Evolutionary conservation across 2,113 vertebrate genomes (phyloP).

Genomic region (Calyptommatus sinebrachiatus): DNA sequence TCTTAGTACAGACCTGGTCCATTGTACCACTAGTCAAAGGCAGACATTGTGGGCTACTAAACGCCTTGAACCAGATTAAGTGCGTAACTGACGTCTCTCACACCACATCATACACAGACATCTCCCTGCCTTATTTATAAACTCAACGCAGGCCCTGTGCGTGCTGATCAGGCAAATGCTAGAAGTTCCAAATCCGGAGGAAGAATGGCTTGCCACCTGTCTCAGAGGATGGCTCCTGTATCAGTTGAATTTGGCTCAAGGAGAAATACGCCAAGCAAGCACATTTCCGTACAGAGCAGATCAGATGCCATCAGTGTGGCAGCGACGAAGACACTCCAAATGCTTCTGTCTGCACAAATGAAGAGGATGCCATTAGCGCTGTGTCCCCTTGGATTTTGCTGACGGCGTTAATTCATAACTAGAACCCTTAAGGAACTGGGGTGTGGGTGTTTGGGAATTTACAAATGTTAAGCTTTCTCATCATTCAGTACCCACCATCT

Average conservation of each 20-base stretch:
- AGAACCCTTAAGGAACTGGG: constrained; percentile 15
- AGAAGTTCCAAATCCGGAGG: background rate
- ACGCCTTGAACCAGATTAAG: too few species aligned
- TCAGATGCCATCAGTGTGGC: constrained; percentile 7
- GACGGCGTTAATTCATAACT: background rate
- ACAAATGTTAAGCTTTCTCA: constrained; percentile 28
- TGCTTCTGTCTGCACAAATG: background rate
- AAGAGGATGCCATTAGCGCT: background rate
- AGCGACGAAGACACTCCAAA: background rate
- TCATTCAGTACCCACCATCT: constrained; percentile 50
- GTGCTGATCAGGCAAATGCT: background rate
- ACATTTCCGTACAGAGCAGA: constrained; percentile 18
- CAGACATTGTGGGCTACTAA: too few species aligned
- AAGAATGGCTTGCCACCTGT: background rate
- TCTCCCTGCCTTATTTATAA: background rate
- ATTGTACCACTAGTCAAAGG: too few species aligned
- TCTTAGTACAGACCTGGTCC: too few species aligned
- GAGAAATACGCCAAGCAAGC: constrained; percentile 10
- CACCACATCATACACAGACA: too few species aligned
- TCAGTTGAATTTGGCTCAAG: constrained; percentile 3
- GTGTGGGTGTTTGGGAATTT: background rate
- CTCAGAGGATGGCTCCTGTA: background rate
- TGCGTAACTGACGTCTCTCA: too few species aligned
- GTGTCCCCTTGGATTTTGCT: background rate
- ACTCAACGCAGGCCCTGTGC: too few species aligned